Base-by-base conservation (phyloP, 2,888 invertebrate genomes). In the Dugesia japonica region DNA sequence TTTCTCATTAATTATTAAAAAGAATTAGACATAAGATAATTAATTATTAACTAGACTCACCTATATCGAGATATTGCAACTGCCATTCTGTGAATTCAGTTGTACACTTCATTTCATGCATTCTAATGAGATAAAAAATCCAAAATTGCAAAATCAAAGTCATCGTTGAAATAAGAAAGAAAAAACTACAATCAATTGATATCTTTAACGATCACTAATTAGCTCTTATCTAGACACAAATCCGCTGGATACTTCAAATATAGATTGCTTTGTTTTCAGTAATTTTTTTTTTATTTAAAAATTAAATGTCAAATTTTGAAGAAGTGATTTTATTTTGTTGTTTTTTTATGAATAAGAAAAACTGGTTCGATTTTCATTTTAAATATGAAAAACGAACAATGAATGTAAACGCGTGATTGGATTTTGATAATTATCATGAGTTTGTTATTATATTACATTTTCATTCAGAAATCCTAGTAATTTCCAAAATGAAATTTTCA, bases 231-330 rank as follows among this genome's bases (percentile, higher is more conserved):
- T 23, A 56, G 56, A 56, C 56, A 23, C 4, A 56, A 56, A 56
- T 56, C n/a, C 23, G 7, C 20, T 56, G 56, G 56, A 56, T 56
- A 56, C 56, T 56, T 23, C 56, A 56, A 56, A 56, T 20, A n/a
- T n/a, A 56, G 17, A 20, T 56, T 56, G 56, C 17, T n/a, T 20
- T 20, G 4, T 4, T 56, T 56, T 56, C 56, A 4, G 17, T 4
- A n/a, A 56, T 13, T n/a, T 31, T 31, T 31, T 31, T 31, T 31
- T 31, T n/a, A n/a, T 38, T 38, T 23, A 4, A 56, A 56, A 56
- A 56, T 56, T 56, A n/a, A 56, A 56, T 56, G 56, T 56, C 56
- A 56, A 56, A 56, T 56, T 56, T 56, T 23, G 56, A 56, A n/a
- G 4, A 56, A n/a, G 56, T 23, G 17, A 56, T 56, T 56, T 56